Conservation (phyloP, 1,140 invertebrate species). For the Babylonia areolata region DNA sequence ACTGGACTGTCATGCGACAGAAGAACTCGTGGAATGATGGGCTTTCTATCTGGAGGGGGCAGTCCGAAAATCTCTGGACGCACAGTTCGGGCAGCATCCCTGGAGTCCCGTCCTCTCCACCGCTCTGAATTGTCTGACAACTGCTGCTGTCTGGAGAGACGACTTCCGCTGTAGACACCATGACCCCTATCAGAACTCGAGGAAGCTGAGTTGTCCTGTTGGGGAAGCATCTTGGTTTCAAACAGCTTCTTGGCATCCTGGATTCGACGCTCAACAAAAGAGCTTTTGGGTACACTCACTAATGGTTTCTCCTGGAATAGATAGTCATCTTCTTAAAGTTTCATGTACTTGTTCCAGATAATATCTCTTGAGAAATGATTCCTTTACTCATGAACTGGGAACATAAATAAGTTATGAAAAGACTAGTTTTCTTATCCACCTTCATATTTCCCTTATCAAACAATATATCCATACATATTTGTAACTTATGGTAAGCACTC, state of each 20-base stretch:
- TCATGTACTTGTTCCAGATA: too few relatives aligned
- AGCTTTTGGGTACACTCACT: background rate
- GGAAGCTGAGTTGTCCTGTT: background rate
- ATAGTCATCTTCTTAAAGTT: too few relatives aligned
- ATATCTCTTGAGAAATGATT: too few relatives aligned
- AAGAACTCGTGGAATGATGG: background rate
- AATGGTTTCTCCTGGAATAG: background rate
- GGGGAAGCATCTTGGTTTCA: background rate
- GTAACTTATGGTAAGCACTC: too few relatives aligned
- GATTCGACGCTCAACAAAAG: constrained; percentile 11
- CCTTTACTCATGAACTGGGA: too few relatives aligned
- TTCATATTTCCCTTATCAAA: too few relatives aligned
- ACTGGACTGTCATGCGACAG: background rate
- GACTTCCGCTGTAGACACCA: background rate
- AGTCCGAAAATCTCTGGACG: background rate
- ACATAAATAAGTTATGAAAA: too few relatives aligned
- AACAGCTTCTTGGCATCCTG: constrained; percentile 20
- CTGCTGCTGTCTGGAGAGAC: background rate
- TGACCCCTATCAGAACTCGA: background rate
- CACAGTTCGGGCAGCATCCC: background rate
- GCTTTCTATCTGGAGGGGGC: background rate
- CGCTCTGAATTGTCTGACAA: background rate
- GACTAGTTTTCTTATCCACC: too few relatives aligned
- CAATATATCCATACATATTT: too few relatives aligned
- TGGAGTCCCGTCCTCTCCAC: too few relatives aligned